Conservation (phyloP, 2,797 vertebrate genomes). For the Cossypha heuglini region DNA sequence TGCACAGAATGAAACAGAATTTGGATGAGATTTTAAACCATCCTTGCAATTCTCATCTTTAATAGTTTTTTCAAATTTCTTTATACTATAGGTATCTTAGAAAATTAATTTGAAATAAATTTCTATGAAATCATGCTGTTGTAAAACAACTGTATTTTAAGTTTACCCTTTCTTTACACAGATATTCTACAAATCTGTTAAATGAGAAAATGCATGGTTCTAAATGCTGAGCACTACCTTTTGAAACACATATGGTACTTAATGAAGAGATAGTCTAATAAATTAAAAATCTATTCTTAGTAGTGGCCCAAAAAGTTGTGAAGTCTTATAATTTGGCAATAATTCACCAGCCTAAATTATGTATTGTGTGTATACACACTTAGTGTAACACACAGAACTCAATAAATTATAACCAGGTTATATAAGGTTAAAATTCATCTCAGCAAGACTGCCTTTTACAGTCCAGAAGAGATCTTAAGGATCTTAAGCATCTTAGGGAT, state of each 20-base stretch:
- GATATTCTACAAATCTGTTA: background rate
- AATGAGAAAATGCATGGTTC: background rate
- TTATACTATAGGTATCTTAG: background rate
- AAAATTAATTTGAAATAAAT: background rate
- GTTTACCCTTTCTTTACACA: background rate
- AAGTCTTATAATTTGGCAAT: background rate
- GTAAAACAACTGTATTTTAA: background rate
- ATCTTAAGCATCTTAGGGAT: background rate
- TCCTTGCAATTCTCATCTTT: background rate
- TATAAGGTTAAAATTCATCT: background rate
- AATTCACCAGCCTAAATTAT: background rate
- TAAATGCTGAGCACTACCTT: background rate
- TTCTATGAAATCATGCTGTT: background rate
- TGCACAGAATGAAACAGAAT: background rate
- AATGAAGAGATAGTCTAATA: background rate
- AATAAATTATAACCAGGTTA: background rate
- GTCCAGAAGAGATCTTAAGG: background rate
- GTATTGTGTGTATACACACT: background rate
- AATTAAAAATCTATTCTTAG: background rate
- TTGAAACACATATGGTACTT: background rate
- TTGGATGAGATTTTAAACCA: background rate
- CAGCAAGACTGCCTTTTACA: background rate
- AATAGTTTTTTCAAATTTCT: background rate
- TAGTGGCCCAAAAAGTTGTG: background rate
- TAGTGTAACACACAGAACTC: background rate